Base-by-base conservation (phyloP, 2,888 invertebrate genomes). In the Aphidius colemani region DNA sequence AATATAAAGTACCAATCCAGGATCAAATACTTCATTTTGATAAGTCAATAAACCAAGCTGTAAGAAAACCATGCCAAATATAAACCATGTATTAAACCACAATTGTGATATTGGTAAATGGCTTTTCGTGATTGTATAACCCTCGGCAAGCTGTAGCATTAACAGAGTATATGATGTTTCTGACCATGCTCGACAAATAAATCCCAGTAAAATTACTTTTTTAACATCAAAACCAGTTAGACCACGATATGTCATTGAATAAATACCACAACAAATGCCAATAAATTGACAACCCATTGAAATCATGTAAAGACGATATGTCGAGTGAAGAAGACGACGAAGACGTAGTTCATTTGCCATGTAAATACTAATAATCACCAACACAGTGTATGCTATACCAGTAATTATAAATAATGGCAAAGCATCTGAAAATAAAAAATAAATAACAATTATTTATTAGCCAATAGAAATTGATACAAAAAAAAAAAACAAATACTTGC, bases 61-160 rank as follows among this genome's bases (percentile, higher is more conserved):
- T 0, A 89, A 88, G 58, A 92, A 85, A 0, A 88, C 83, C 74
- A 93, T 95, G 7, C 89, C 76, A 69, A 90, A 90, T 86, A 94
- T 90, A 82, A 96, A 95, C 3, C 91, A 83, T 0, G 91, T 89
- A 57, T 96, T 83, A 80, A 91, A 92, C 53, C 93, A 87, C 0
- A 90, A 88, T 68, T 92, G 91, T 9, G 86, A 85, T 0, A 88
- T 83, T 59, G 92, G 89, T 30, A 96, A 85, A 0, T 93, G 85
- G 0, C 93, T 95, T 58, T 95, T 86, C 0, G 96, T 96, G 41
- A 96, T 91, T 0, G 95, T 96, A 80, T 91, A 96, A 0, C 96
- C 96, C 78, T 96, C 95, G 0, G 91, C 95, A 82, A 96, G 84
- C 6, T 96, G 83, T 1, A 96, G 85, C 59, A 96, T 84, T 10